Percentiles rank a stretch among this genome's conserved stretches.
Conservation (phyloP, 2,113 vertebrate genomes). For the Vanacampus margaritifer region DNA sequence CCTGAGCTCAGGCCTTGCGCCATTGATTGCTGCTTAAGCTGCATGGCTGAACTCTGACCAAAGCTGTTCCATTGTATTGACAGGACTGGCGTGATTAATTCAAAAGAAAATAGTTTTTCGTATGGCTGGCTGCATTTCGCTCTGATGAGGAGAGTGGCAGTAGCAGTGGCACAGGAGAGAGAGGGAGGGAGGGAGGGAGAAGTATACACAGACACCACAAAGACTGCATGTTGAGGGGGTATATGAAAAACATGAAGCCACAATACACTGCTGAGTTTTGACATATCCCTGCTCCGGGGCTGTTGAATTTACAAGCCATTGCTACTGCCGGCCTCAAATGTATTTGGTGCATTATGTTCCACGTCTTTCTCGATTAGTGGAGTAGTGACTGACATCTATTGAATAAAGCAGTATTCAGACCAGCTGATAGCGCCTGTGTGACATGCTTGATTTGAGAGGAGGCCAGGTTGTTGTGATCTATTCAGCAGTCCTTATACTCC, state of each 20-base stretch:
- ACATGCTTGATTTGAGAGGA: slow-evolving; percentile 37
- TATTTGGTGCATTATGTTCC: slow-evolving; percentile 85
- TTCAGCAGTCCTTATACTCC: slow-evolving; percentile 7
- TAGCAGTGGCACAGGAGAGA: slow-evolving; percentile 13
- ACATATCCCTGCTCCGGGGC: slow-evolving; percentile 78
- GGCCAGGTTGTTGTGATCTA: slow-evolving; percentile 64
- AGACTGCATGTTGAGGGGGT: slow-evolving; percentile 19
- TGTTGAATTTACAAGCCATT: slow-evolving; percentile 83
- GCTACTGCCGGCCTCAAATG: slow-evolving; percentile 73
- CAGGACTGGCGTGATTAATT: slow-evolving; percentile 77
- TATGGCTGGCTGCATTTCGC: slow-evolving; percentile 71
- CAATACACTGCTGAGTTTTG: slow-evolving; percentile 78
- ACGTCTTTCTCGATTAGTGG: slow-evolving; percentile 87
- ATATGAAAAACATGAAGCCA: slow-evolving; percentile 78
- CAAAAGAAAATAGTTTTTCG: slow-evolving; percentile 84
- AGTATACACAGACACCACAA: slow-evolving; percentile 7
- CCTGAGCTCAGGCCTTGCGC: slow-evolving; percentile 50
- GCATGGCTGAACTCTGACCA: slow-evolving; percentile 47
- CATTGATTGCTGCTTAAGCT: slow-evolving; percentile 82
- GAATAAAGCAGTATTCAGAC: slow-evolving; percentile 70
- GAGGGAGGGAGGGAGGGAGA: slow-evolving; percentile 14
- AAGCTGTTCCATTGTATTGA: slow-evolving; percentile 71
- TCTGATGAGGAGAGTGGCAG: slow-evolving; percentile 53
- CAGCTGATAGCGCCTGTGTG: slow-evolving; percentile 62
- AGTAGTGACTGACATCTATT: slow-evolving; percentile 80